Base-by-base conservation (phyloP, 1,140 invertebrate genomes). In the Drosophila kurseongensis region DNA sequence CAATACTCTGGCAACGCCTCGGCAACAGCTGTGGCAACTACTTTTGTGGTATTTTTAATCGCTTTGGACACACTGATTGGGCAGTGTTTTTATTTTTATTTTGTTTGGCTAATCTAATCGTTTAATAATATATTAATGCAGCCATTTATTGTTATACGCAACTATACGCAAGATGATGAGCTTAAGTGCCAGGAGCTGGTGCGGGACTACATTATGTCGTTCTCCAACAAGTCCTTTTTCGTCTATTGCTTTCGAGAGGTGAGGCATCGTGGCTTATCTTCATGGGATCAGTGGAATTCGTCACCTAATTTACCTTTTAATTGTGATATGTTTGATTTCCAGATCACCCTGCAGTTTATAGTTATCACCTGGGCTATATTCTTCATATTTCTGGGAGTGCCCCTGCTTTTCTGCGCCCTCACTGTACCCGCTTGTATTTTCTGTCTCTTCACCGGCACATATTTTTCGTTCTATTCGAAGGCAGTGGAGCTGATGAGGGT, bases 281-380 rank as follows among this genome's bases (percentile, higher is more conserved):
- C 36, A 50, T 38, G 41, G 14, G 27, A 16, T 35, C 45, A 7
- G 48, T 14, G 1, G 8, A 1, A 47, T 12, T 16, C 4, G 40
- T 66, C 41, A 38, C 36, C 36, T 10, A 38, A 29, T 7, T 16
- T 32, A 27, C 18, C 8, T 40, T 9, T n/a, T 56, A 32, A 29
- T 56, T 65, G 23, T 13, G 41, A 44, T 27, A 41, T 16, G 3
- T 12, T 3, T 50, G 14, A 16, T 36, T 73, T 36, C 51, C 78
- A 92, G 91, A 91, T 92, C 51, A 92, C 91, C 12, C 59, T 92
- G 14, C 91, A 92, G 47, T 90, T 91, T 12, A 92, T 92, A 72
- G 85, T 92, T 23, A 90, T 92, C 41, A 91, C 91, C n/a, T 92
- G 91, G 88, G 91, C 91, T n/a, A 84, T 92, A 57, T 75, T 92